These are phyloP conservation scores for fruit fly (Drosophila melanogaster) DNA, from an alignment of 1,140 invertebrate genomes.

Conservation along the genomic window Release_6_plus_ISO1_MT NC_004354.4:797001-797500, in stretches of 20 bases:
- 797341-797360: slow-evolving; percentile 41
- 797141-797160: slow-evolving; percentile 20
- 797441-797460: slow-evolving; percentile 48
- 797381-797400: slow-evolving; percentile 10
- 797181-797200: slow-evolving; percentile 7
- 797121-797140: slow-evolving; percentile 40
- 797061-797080: neutral
- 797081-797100: slow-evolving; percentile 14
- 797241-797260: slow-evolving; percentile 19
- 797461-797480: slow-evolving; percentile 32
- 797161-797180: neutral
- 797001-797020: too few relatives aligned
- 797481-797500: slow-evolving; percentile 32
- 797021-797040: too few relatives aligned
- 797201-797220: slow-evolving; percentile 28
- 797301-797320: slow-evolving; percentile 5
- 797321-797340: slow-evolving; percentile 36
- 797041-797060: too few relatives aligned
- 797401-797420: neutral
- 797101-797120: slow-evolving; percentile 47
- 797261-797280: slow-evolving; percentile 14
- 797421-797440: neutral
- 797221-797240: slow-evolving; percentile 30
- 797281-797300: slow-evolving; percentile 14
- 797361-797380: slow-evolving; percentile 54